These are phyloP conservation scores for Tor tambroides DNA, from an alignment of 2,113 vertebrate species.

Conservation along the genomic window DNA sequence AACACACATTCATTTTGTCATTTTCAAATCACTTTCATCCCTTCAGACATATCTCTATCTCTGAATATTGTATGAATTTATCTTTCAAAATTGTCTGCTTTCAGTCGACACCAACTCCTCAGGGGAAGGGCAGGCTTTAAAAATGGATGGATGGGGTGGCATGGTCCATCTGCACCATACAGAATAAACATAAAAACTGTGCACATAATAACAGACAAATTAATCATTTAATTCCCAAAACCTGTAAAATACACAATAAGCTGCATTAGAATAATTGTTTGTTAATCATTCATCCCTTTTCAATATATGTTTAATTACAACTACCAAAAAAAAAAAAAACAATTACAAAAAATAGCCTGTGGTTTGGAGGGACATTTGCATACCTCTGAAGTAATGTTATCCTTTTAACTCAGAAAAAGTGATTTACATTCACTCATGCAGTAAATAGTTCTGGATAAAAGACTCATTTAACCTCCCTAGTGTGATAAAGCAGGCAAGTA, in stretches of 20 bases:
- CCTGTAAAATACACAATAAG: not conserved
- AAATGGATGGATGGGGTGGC: slow-evolving; percentile 25
- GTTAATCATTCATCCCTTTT: not conserved
- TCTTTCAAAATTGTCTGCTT: not conserved
- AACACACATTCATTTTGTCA: not conserved
- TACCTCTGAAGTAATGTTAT: slow-evolving; percentile 29
- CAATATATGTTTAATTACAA: not conserved
- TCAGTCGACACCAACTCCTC: not conserved
- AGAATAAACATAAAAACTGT: not conserved
- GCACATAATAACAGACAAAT: not conserved
- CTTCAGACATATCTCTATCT: not conserved
- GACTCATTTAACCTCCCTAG: slow-evolving; percentile 22
- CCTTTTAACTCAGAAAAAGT: slow-evolving; percentile 29
- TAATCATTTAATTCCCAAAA: not conserved
- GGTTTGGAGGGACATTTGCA: slow-evolving; percentile 26
- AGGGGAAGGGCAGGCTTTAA: slow-evolving; percentile 36
- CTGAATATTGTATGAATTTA: slow-evolving; percentile 45
- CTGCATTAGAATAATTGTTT: not conserved
- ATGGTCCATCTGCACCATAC: slow-evolving; percentile 11
- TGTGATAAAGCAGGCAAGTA: not conserved
- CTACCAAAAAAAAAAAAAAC: too few species aligned
- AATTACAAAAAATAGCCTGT: not conserved
- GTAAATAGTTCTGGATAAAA: slow-evolving; percentile 23
- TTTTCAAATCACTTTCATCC: not conserved
- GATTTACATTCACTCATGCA: slow-evolving; percentile 38